Evolutionary conservation across 2,113 vertebrate genomes (phyloP), one percentile per base, ranked within the genome.

Genomic region (Pampusana beccarii): DNA sequence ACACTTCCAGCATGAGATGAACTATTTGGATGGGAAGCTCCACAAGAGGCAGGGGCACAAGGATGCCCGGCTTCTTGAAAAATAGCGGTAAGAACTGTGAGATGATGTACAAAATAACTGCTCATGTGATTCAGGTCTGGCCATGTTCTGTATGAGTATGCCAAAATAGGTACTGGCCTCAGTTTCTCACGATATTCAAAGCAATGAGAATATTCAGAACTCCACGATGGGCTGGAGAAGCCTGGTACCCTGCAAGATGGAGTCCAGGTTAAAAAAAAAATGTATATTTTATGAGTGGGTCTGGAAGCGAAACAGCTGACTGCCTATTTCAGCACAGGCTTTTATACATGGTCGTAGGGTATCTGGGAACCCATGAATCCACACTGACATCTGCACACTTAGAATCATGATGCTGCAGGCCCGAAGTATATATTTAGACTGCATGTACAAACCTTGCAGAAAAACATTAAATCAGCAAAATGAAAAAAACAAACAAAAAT

Each of bases 391-490:
- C 92, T 97, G 93, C 96, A 91, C 44, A 38, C 80, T 96, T 66
- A 95, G 86, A 97, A 87, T 89, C 86, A 86, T 62, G 88, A 82
- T 88, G 87, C 95, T 95, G 90, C 78, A 87, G 95, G 95, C 95
- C 80, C 81, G 64, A 93, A 93, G 64, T 90, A 95, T 96, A 93
- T 97, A 93, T 96, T 96, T 96, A 93, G 74, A 90, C 86, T 95
- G 73, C 91, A 92, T 96, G 92, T 96, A 93, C 89, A 90, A 96
- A 92, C 82, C 88, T 97, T 28, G 40, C 67, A 97, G 90, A 92
- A 93, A 97, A 91, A 92, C 86, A 97, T 97, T 95, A 98, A 97
- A 94, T 96, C 94, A 95, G 86, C 90, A 97, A 88, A 96, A 95
- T 77, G 92, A 96, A 97, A 96, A 93, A 53, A 28, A 81, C 60